Conservation (phyloP, 2,113 vertebrate species). For the Pungitius pungitius region DNA sequence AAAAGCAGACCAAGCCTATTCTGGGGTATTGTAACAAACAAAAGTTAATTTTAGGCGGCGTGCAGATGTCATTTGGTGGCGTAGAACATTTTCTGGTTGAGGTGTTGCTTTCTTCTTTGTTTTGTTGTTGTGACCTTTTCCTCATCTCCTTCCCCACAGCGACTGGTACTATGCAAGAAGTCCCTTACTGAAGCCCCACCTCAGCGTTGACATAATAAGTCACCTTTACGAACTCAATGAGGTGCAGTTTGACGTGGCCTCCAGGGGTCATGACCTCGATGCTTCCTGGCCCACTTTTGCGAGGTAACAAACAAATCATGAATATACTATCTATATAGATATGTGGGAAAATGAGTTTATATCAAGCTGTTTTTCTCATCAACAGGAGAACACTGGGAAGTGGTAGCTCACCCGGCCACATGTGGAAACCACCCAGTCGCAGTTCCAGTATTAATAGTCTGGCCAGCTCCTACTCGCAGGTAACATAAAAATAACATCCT, state of each 20-base stretch:
- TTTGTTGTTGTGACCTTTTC: not conserved
- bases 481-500: constrained; percentile 50
- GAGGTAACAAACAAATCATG: constrained; percentile 79
- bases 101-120: not conserved
- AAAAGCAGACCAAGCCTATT: not conserved
- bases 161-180: constrained; percentile 97
- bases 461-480: constrained; percentile 92
- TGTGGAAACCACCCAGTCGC: constrained; percentile 94
- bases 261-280: constrained; percentile 93
- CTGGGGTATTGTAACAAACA: not conserved
- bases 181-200: constrained; percentile 90
- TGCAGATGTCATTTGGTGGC: not conserved
- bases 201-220: constrained; percentile 89
- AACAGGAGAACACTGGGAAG: constrained; percentile 87
- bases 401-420: constrained; percentile 84
- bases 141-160: constrained; percentile 70
- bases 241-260: constrained; percentile 89
- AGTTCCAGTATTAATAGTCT: constrained; percentile 96
- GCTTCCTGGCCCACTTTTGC: constrained; percentile 94
- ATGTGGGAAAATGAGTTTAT: not conserved
- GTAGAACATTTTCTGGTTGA: not conserved
- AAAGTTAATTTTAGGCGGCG: not conserved
- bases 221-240: constrained; percentile 96
- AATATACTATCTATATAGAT: not conserved
- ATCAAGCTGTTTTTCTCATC: constrained; percentile 24